Base-by-base conservation (phyloP, 2,888 invertebrate species). In the Lepidonotus clava region DNA sequence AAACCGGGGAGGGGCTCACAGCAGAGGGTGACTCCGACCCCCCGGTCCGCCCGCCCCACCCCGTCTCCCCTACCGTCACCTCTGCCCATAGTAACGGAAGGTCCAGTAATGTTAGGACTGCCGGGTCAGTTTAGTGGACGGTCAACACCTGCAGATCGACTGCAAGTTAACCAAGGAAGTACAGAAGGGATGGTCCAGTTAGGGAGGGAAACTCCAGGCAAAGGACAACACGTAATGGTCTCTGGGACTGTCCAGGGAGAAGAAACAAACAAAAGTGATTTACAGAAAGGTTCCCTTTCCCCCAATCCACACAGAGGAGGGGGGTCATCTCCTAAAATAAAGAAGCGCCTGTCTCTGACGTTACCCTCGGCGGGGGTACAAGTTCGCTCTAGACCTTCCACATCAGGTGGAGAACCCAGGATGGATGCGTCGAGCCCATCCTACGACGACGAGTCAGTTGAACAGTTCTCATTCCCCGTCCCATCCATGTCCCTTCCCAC, bases 401-500 rank as follows among this genome's bases (percentile, higher is more conserved):
- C n/a, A n/a, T 28, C 61, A 14, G 61, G n/a, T 18, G 46, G 46
- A 51, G 51, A 51, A 14, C 11, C 21, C 21, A 21, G 51, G 51
- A 51, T 51, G 11, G 51, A 51, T 14, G 14, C 51, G 21, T 51
- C 14, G 51, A 11, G 21, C n/a, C n/a, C n/a, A n/a, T n/a, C n/a
- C 14, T 14, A 51, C 51, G 21, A 51, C 51, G 21, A 38, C n/a
- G 76, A 76, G 38, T 40, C 76, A 6, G 18, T 40, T 5, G 76
- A 76, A 38, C 76, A 76, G 76, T 1, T 76, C 36, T 40, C n/a
- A 1, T 40, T 76, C 40, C 76, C 76, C 0, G 76, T 76, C 4
- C 76, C 76, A 21, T 76, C 38, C 6, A 40, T 76, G 76, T 76
- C 76, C 40, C 38, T 40, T 1, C 76, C 76, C 14, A n/a, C 76